Percentiles rank a stretch among this genome's conserved stretches.
Conservation (phyloP, 2,113 vertebrate genomes). For the Nanorana parkeri region DNA sequence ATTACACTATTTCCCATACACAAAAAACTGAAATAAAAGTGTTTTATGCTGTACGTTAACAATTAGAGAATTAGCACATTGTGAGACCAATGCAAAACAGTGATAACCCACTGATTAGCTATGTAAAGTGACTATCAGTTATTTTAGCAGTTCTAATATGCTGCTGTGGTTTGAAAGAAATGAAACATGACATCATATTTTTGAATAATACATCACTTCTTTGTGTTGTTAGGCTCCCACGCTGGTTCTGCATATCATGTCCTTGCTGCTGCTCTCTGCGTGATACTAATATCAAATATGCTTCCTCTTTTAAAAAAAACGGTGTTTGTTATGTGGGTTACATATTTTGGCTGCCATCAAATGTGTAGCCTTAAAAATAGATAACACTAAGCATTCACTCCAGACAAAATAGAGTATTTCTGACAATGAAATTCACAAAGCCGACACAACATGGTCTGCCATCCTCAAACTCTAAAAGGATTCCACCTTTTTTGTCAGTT, state of each 20-base stretch:
- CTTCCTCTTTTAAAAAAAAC: background rate
- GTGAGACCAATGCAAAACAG: background rate
- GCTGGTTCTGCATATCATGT: background rate
- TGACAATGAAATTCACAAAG: too few species aligned
- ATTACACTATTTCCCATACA: too few species aligned
- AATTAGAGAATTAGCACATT: background rate
- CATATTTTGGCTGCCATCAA: too few species aligned
- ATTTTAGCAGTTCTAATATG: background rate
- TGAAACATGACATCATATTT: conserved; percentile 7
- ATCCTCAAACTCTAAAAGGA: too few species aligned
- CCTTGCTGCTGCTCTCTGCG: background rate
- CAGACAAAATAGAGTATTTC: too few species aligned
- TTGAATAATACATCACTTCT: background rate
- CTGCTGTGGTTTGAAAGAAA: conserved; percentile 21
- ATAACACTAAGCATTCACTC: too few species aligned
- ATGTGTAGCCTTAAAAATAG: too few species aligned
- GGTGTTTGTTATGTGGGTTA: background rate
- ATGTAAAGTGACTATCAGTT: background rate
- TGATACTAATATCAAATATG: background rate
- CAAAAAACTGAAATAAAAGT: too few species aligned
- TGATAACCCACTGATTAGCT: background rate
- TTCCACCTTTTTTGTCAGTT: too few species aligned
- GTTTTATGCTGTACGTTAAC: background rate
- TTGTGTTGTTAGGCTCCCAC: background rate
- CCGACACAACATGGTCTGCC: too few species aligned